Base-by-base conservation (phyloP, 2,797 vertebrate species). In the Vipera ursinii region DNA sequence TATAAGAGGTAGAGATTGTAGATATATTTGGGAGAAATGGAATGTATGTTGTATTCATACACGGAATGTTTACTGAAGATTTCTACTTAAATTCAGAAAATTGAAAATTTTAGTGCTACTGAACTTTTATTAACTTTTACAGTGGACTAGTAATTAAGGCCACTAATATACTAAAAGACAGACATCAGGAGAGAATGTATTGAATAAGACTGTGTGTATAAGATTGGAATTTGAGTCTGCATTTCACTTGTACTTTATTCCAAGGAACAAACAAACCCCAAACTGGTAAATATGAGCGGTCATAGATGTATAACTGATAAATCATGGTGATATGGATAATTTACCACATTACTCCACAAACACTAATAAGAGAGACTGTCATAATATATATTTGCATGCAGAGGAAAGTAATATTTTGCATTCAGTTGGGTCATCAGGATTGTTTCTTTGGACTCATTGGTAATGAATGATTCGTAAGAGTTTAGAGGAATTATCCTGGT, bases 311-410 rank as follows among this genome's bases (percentile, higher is more conserved):
- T 28, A 88, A 48, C 61, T 51, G 82, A 53, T 69, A 48, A 57
- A 38, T 60, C 38, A 22, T 87, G 38, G n/a, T 57, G 38, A 55
- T 51, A 65, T 86, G 63, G 38, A 78, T 53, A 69, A 53, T 60
- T 48, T 90, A 48, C 38, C 87, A 14, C 55, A 24, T 87, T 57
- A 38, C 60, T 87, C 44, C 55, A 69, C 12, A 32, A 87, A 73
- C 53, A 3, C 53, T 92, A 90, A 90, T 87, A 69, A 86, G 82
- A 69, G 20, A 89, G 51, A 24, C 28, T 32, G 38, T 26, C 38
- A 90, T 92, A 90, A 90, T 86, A 92, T 82, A 90, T 56, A 55
- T 51, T 87, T 69, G 82, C 82, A 15, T 48, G 38, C 60, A 87
- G 61, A 87, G 55, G 26, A 87, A 86, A 69, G 26, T 65, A 51